Conservation (phyloP, 2,888 invertebrate genomes). For the Melinaea marsaeus region DNA sequence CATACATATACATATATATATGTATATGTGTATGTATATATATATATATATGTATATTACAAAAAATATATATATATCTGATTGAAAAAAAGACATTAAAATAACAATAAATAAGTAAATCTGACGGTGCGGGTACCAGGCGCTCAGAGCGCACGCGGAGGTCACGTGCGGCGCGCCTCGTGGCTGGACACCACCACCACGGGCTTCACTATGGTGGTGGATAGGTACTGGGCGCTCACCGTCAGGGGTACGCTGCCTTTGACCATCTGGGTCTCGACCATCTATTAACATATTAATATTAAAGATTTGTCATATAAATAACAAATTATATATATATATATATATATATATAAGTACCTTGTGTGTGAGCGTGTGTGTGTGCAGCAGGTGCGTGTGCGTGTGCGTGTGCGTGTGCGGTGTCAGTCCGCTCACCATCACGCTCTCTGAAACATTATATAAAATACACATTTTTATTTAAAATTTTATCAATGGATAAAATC, state of each 20-base stretch:
- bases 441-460: conserved; percentile 32
- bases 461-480: too few relatives aligned
- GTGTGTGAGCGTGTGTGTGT: conserved; percentile 79
- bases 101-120: not conserved
- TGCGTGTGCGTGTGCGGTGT: conserved; percentile 80
- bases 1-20: not conserved
- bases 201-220: conserved; percentile 81
- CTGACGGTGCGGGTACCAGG: conserved; percentile 33
- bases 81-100: not conserved
- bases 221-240: conserved; percentile 82
- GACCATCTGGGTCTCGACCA: conserved; percentile 75
- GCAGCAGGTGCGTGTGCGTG: conserved; percentile 81
- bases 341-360: conserved; percentile 69
- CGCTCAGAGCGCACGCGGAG: conserved; percentile 25
- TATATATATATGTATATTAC: not conserved
- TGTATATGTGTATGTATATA: not conserved
- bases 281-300: conserved; percentile 40
- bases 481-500: too few relatives aligned
- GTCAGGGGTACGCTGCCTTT: conserved; percentile 79
- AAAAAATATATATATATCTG: not conserved
- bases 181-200: conserved; percentile 79
- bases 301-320: not conserved
- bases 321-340: not conserved
- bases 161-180: conserved; percentile 38
- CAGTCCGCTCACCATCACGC: conserved; percentile 71